Base-by-base conservation (phyloP, 2,113 vertebrate genomes). In the Hystrix cristata region DNA sequence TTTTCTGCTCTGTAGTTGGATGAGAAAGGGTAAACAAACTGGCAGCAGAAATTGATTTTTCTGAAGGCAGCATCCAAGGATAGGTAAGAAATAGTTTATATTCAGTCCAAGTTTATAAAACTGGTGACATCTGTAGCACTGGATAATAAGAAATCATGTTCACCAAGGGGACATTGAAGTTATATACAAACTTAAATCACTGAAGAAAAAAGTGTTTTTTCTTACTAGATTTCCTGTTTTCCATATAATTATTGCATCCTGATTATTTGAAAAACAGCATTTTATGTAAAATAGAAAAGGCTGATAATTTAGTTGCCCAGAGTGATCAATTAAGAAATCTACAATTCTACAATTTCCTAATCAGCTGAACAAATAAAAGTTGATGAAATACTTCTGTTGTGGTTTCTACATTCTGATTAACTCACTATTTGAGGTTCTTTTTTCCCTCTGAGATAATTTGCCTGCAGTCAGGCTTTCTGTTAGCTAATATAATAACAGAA, bases 301-400 rank as follows among this genome's bases (percentile, higher is more conserved):
- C 34, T 91, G 72, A 91, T 74, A 95, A 62, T 18, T 88, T 78
- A 93, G 59, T 71, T 93, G n/a, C 29, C 16, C 38, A 86, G 53
- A 95, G 48, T 91, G 51, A 90, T 87, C 62, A 83, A 29, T 97
- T 87, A 94, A 89, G 71, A 96, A 95, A 83, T 85, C 86, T n/a
- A 3, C 18, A n/a, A n/a, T n/a, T n/a, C n/a, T n/a, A n/a, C n/a
- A n/a, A 94, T 96, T 97, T 96, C 43, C 65, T 60, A 87, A 87
- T 93, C 71, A 94, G 62, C 25, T 88, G 90, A 96, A 95, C 89
- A 91, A 95, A 91, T 74, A 27, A 55, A 90, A 89, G 55, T 89
- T 93, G 87, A 96, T 89, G 78, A 91, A 27, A 55, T 86, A 93
- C 82, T 97, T 95, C 46, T 91, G 38, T 93, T 82, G 91, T 87